phyloP scores from a whole-genome alignment of 2,113 vertebrate genomes.

The Nettapus auritus region DNA sequence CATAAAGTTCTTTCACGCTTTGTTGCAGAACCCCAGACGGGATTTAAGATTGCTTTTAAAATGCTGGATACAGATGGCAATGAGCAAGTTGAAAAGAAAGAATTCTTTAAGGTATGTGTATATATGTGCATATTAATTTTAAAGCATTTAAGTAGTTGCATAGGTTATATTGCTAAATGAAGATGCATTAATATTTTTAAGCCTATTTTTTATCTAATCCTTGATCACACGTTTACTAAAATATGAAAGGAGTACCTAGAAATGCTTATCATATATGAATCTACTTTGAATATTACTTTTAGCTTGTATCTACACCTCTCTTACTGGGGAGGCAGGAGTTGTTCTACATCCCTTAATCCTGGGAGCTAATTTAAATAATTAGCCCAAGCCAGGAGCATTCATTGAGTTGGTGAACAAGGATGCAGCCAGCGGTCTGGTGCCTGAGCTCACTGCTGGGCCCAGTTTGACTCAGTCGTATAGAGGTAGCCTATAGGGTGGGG shows the following conservation, averaged over 20 bases:
- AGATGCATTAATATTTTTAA: background rate
- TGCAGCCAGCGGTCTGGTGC: background rate
- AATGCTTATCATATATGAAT: background rate
- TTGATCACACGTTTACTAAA: background rate
- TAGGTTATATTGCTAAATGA: background rate
- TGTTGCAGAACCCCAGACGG: slow-evolving; percentile 89
- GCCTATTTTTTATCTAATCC: background rate
- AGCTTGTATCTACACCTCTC: background rate
- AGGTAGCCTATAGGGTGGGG: background rate
- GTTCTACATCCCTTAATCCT: background rate
- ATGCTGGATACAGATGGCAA: slow-evolving; percentile 96
- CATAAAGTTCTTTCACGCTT: background rate
- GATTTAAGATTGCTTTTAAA: slow-evolving; percentile 97
- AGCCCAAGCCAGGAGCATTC: background rate
- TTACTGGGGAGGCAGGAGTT: background rate
- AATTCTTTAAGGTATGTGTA: slow-evolving; percentile 91
- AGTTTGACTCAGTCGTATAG: background rate
- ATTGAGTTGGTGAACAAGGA: background rate
- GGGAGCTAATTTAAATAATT: background rate
- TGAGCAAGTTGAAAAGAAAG: slow-evolving; percentile 94
- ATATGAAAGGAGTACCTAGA: background rate
- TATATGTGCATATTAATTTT: background rate
- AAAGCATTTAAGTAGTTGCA: background rate
- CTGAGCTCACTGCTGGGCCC: background rate
- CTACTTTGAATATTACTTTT: background rate